These are phyloP conservation scores for Brenthis daphne DNA, from an alignment of 2,888 invertebrate species.

Conservation along the genomic window DNA sequence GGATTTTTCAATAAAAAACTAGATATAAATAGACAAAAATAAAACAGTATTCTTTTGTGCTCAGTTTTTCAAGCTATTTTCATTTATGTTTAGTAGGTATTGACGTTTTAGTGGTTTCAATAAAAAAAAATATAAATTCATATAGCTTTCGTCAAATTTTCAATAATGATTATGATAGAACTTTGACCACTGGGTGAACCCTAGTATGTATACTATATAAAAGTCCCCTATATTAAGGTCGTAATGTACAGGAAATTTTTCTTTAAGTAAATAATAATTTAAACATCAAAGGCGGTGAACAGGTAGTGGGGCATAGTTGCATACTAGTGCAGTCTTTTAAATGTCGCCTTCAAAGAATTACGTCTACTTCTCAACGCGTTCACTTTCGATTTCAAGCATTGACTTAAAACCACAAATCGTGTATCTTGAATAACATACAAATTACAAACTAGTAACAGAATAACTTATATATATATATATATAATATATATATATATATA, in stretches of 20 bases:
- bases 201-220: neutral
- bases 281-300: slow-evolving; percentile 10
- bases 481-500: no score
- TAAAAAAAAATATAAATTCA: no score
- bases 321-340: slow-evolving; percentile 38
- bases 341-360: slow-evolving; percentile 39
- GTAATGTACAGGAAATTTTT: neutral
- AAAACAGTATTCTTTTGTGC: no score
- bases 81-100: no score
- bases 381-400: slow-evolving; percentile 8
- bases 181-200: no score
- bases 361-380: neutral
- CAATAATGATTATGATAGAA: no score
- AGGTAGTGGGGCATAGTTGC: slow-evolving; percentile 25
- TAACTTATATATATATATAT: neutral
- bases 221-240: neutral
- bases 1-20: no score
- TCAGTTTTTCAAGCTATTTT: no score
- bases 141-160: no score
- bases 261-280: neutral
- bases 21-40: no score
- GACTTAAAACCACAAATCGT: neutral
- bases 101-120: no score
- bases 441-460: neutral
- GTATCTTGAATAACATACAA: neutral